Conservation (phyloP, 1,140 invertebrate species). For the Drosophila nikananu region DNA sequence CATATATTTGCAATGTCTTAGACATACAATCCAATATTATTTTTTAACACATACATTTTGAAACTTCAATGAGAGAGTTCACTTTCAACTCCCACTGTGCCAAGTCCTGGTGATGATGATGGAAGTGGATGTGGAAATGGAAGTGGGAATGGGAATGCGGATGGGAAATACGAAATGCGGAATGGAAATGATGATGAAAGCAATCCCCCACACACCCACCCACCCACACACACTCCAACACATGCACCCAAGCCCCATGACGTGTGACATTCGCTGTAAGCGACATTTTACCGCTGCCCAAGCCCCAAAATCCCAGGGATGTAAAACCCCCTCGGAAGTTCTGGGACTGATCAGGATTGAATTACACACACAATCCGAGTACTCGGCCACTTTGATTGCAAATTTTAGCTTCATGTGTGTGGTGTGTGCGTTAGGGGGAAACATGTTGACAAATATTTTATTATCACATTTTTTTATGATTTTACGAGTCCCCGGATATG, state of each 20-base stretch:
- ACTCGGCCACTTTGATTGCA: constrained; percentile 80
- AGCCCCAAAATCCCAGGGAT: constrained; percentile 6
- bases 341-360: constrained; percentile 77
- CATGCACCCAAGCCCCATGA: constrained; percentile 47
- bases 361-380: constrained; percentile 82
- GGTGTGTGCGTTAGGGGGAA: constrained; percentile 16
- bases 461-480: constrained; percentile 84
- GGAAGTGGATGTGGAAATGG: constrained; percentile 28
- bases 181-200: constrained; percentile 69
- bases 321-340: constrained; percentile 7
- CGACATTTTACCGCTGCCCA: constrained; percentile 71
- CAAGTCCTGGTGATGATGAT: constrained; percentile 22
- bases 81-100: background rate
- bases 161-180: constrained; percentile 48
- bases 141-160: constrained; percentile 8
- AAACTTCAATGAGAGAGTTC: background rate
- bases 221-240: constrained; percentile 27
- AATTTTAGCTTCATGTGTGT: constrained; percentile 50
- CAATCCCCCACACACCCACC: constrained; percentile 40
- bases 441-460: constrained; percentile 83
- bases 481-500: constrained; percentile 83
- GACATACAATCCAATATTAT: background rate
- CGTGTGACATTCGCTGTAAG: constrained; percentile 81
- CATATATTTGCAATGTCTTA: background rate
- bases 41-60: background rate